Base-by-base conservation (phyloP, 2,113 vertebrate species). In the Grus americana region DNA sequence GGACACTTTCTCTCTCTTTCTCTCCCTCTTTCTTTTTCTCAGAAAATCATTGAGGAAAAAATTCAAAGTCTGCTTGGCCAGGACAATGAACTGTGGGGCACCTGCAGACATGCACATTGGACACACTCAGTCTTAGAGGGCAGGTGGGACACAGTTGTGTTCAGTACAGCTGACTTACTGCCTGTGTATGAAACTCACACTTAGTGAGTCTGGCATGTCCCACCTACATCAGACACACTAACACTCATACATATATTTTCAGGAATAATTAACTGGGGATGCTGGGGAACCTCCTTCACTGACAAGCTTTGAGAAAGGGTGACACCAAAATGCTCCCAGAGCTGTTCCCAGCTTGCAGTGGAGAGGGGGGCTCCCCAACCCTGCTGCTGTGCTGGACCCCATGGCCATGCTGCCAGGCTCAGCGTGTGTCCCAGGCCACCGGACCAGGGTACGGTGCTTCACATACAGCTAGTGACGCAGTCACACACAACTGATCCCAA, bases 321-420 rank as follows among this genome's bases (percentile, higher is more conserved):
- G 38, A 63, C 55, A 78, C 5, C 7, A 49, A 36, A 74, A 52
- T 6, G 30, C 4, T 59, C 22, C 44, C 11, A 18, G 55, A 79
- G 13, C 34, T 29, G 36, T 72, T 73, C 27, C 30, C 34, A 81
- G 4, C 22, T 44, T 29, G 26, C 38, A 52, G 9, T 6, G 16
- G 16, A 15, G 29, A 71, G 26, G 26, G 6, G 6, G 23, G 2
- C 1, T 83, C 19, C 57, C 22, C 18, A 67, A 0, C 4, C 5
- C 29, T 58, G 36, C 27, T 55, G 38, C 55, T 54, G 40, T 27
- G 79, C 23, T 27, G 30, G 36, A 42, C 3, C 18, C 8, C 0
- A 0, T 11, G 47, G 32, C 23, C 74, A 34, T 3, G 2, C 30
- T 40, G n/a, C 20, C 59, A 65, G 21, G 18, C n/a, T 70, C 50